A percentile compares a stretch with the other conserved stretches of the same genome.
These are phyloP conservation scores for Araneus ventricosus DNA, from an alignment of 1,140 invertebrate species.

Conservation along the genomic window DNA sequence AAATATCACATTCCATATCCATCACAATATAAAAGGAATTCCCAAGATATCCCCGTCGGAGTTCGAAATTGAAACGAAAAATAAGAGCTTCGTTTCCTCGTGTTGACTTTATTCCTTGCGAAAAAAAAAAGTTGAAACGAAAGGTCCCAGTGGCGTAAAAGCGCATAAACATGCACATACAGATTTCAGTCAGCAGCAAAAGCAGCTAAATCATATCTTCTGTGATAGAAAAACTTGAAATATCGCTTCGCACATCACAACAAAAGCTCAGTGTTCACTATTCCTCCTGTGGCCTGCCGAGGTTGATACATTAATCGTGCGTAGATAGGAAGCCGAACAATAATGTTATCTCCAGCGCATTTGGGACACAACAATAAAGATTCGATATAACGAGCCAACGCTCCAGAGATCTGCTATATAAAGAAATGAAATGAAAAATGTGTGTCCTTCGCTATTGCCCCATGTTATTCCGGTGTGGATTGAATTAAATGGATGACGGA, in stretches of 20 bases:
- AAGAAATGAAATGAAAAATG: constrained; percentile 63
- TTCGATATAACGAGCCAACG: constrained; percentile 31
- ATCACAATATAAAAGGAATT: constrained; percentile 49
- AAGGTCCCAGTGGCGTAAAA: not conserved
- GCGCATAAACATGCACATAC: constrained; percentile 41
- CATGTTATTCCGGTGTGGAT: not conserved
- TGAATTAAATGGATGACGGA: constrained; percentile 37
- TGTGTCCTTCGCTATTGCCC: constrained; percentile 1
- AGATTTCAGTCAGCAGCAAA: constrained; percentile 46
- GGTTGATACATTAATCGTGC: constrained; percentile 53
- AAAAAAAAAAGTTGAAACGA: not conserved
- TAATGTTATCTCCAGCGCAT: constrained; percentile 58
- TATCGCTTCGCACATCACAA: constrained; percentile 45
- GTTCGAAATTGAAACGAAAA: constrained; percentile 40
- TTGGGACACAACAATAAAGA: constrained; percentile 50
- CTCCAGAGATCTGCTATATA: constrained; percentile 17
- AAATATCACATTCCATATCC: constrained; percentile 45
- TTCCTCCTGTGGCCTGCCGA: constrained; percentile 45
- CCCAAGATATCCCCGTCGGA: not conserved
- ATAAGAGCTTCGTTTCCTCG: constrained; percentile 24
- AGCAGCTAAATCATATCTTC: constrained; percentile 26
- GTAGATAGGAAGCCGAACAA: constrained; percentile 14
- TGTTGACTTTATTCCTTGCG: constrained; percentile 16
- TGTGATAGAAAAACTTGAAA: constrained; percentile 41
- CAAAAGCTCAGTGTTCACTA: constrained; percentile 32